These are phyloP conservation scores for Setipinna tenuifilis DNA, from an alignment of 2,797 vertebrate species.

Conservation along the genomic window DNA sequence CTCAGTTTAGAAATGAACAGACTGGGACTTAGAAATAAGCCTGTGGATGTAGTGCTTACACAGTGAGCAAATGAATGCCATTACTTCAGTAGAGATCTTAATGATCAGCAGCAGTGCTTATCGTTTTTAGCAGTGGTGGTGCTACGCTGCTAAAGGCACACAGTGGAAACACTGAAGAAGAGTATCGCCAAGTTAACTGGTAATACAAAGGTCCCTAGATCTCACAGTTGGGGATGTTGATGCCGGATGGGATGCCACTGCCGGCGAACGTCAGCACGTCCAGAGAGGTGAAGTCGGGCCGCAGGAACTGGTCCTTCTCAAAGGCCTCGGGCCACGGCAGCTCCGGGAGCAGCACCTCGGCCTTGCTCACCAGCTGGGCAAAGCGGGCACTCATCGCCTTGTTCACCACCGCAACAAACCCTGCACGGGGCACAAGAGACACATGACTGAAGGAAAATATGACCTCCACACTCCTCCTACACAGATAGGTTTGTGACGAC, in stretches of 20 bases:
- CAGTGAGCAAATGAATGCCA: too few relatives aligned
- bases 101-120: too few relatives aligned
- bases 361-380: conserved; percentile 81
- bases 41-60: too few relatives aligned
- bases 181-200: too few relatives aligned
- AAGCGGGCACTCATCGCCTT: conserved; percentile 93
- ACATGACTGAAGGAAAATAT: not conserved
- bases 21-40: too few relatives aligned
- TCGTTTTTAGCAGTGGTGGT: too few relatives aligned
- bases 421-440: conserved; percentile 57
- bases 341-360: conserved; percentile 83
- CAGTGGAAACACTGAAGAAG: too few relatives aligned
- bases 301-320: conserved; percentile 90
- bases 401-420: conserved; percentile 92
- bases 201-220: too few relatives aligned
- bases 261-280: conserved; percentile 91
- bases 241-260: conserved; percentile 91
- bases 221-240: conserved; percentile 95
- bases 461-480: not conserved
- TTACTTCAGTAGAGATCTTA: too few relatives aligned
- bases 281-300: conserved; percentile 91
- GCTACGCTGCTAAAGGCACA: too few relatives aligned
- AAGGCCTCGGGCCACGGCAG: conserved; percentile 87
- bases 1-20: too few relatives aligned
- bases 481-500: not conserved